Percentiles rank a stretch among this genome's conserved stretches.
Conservation (phyloP, 1,140 invertebrate species). For the Phthorimaea operculella region DNA sequence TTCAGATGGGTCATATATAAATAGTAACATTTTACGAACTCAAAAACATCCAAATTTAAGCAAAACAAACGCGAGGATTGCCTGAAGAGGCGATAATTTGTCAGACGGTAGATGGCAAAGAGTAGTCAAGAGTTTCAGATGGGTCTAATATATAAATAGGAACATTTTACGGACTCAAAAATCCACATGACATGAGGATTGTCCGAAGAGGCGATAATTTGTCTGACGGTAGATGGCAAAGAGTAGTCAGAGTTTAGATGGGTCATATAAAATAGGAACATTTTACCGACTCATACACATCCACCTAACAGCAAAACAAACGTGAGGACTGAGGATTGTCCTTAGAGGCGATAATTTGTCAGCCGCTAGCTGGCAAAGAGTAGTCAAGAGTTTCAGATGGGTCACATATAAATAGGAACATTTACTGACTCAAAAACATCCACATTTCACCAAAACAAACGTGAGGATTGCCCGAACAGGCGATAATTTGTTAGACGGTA, state of each 20-base stretch:
- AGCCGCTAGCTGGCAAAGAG: slow-evolving; percentile 50
- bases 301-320: slow-evolving; percentile 61
- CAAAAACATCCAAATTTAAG: slow-evolving; percentile 54
- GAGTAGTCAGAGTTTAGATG: slow-evolving; percentile 19
- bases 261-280: neutral
- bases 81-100: too few species aligned
- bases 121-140: too few species aligned
- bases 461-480: slow-evolving; percentile 50
- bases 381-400: slow-evolving; percentile 4
- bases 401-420: neutral
- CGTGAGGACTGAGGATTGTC: slow-evolving; percentile 56
- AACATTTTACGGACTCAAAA: neutral
- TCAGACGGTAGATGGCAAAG: too few species aligned
- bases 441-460: slow-evolving; percentile 65
- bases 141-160: neutral
- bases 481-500: slow-evolving; percentile 64
- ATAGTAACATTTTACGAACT: too few species aligned
- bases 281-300: slow-evolving; percentile 49
- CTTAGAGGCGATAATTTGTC: slow-evolving; percentile 57
- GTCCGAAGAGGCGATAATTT: slow-evolving; percentile 54
- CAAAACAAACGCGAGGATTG: too few species aligned
- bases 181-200: too few species aligned
- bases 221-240: slow-evolving; percentile 51
- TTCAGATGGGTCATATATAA: neutral
- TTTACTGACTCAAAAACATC: too few species aligned